These are phyloP conservation scores for Melanerpes formicivorus DNA, from an alignment of 2,113 vertebrate species.

Conservation along the genomic window DNA sequence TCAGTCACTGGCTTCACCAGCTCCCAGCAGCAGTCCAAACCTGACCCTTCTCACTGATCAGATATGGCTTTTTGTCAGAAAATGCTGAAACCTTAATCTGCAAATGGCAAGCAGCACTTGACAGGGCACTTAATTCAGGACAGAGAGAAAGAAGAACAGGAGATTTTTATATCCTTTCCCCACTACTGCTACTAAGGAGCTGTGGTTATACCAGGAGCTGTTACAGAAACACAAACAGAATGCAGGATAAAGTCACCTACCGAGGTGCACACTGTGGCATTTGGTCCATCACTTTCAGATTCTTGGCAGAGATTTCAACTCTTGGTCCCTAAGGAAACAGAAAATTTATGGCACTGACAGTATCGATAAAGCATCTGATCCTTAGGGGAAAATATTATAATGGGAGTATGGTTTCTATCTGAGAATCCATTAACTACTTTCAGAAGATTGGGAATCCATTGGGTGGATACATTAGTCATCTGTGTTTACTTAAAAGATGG, in stretches of 20 bases:
- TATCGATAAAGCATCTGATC: slow-evolving; percentile 10
- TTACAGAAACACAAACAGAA: slow-evolving; percentile 3
- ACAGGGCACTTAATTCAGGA: neutral
- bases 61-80: neutral
- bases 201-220: neutral
- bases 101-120: neutral
- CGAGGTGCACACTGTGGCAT: slow-evolving; percentile 92
- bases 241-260: slow-evolving; percentile 70
- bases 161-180: neutral
- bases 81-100: neutral
- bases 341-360: neutral
- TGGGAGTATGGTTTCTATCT: slow-evolving; percentile 11
- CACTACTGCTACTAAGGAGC: neutral
- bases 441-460: neutral
- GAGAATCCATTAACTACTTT: slow-evolving; percentile 42
- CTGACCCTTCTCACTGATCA: neutral
- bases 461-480: slow-evolving; percentile 21
- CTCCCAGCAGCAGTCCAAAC: neutral
- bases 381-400: slow-evolving; percentile 8
- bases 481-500: slow-evolving; percentile 40
- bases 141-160: neutral
- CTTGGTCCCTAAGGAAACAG: slow-evolving; percentile 86
- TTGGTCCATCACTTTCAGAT: slow-evolving; percentile 96
- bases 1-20: neutral
- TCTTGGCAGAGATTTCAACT: slow-evolving; percentile 97